Percentiles rank a stretch among this genome's conserved stretches.
Conservation (phyloP, 2,888 invertebrate species). For the Morpho helenor region DNA sequence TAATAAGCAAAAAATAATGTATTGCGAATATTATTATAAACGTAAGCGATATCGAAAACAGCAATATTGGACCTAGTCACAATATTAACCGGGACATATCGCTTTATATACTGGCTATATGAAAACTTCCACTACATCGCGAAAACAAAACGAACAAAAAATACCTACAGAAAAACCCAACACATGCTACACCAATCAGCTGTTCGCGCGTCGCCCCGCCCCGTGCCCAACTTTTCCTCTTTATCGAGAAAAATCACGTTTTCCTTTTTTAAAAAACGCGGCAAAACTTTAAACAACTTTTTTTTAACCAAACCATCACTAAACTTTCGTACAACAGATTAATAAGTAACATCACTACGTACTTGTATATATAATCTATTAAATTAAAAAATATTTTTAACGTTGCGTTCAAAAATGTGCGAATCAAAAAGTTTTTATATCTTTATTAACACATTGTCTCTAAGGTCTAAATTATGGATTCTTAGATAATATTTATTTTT, state of each 20-base stretch:
- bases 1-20: too few species aligned
- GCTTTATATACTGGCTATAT: slow-evolving; percentile 20
- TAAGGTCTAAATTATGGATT: too few species aligned
- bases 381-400: too few species aligned
- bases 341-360: background rate
- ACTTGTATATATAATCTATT: too few species aligned
- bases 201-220: slow-evolving; percentile 70
- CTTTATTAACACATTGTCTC: too few species aligned
- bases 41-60: background rate
- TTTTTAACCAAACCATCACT: background rate
- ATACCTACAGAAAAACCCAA: slow-evolving; percentile 73
- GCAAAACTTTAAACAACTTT: slow-evolving; percentile 16
- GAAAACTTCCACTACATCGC: slow-evolving; percentile 27
- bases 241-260: slow-evolving; percentile 58
- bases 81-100: slow-evolving; percentile 8
- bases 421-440: too few species aligned
- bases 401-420: too few species aligned
- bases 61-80: slow-evolving; percentile 2
- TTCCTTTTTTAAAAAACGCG: slow-evolving; percentile 28
- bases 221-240: slow-evolving; percentile 63
- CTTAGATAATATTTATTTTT: too few species aligned
- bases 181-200: slow-evolving; percentile 70
- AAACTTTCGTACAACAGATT: background rate
- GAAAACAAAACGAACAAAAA: slow-evolving; percentile 36
- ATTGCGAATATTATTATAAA: too few species aligned